These are phyloP conservation scores for Nomada fabriciana DNA, from an alignment of 2,888 invertebrate genomes.

Conservation along the genomic window DNA sequence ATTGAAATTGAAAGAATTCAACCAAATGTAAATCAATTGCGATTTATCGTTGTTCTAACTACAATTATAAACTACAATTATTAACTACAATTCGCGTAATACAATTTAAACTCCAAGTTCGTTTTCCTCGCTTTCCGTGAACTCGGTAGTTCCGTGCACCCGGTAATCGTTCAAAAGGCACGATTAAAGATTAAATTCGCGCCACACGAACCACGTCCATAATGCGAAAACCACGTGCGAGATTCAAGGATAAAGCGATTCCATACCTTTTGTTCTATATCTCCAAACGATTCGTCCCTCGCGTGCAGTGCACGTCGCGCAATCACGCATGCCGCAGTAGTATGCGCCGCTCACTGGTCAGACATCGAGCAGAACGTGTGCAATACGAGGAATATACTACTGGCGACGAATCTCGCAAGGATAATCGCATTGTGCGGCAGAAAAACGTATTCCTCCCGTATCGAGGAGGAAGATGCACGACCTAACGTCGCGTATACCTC, in stretches of 20 bases:
- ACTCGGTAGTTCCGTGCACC: no score
- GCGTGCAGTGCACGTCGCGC: no score
- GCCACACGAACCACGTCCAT: constrained; percentile 16
- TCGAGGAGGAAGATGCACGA: neutral
- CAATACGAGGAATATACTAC: no score
- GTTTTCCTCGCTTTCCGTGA: neutral
- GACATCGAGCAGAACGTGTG: constrained; percentile 34
- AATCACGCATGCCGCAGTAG: constrained; percentile 26
- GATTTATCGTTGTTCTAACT: neutral
- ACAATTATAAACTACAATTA: no score
- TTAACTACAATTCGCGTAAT: neutral
- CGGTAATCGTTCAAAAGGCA: neutral
- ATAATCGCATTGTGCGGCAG: no score
- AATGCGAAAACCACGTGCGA: constrained; percentile 16
- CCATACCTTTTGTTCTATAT: constrained; percentile 7
- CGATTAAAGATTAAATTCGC: constrained; percentile 26
- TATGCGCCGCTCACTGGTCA: constrained; percentile 47
- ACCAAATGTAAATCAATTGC: neutral
- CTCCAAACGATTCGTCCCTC: neutral
- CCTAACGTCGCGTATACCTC: neutral
- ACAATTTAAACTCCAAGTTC: neutral
- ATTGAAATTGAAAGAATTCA: no score
- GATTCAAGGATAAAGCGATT: constrained; percentile 25
- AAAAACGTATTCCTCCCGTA: neutral
- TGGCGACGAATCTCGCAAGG: no score